Conservation (phyloP, 2,797 vertebrate species). For the Hipposideros larvatus region DNA sequence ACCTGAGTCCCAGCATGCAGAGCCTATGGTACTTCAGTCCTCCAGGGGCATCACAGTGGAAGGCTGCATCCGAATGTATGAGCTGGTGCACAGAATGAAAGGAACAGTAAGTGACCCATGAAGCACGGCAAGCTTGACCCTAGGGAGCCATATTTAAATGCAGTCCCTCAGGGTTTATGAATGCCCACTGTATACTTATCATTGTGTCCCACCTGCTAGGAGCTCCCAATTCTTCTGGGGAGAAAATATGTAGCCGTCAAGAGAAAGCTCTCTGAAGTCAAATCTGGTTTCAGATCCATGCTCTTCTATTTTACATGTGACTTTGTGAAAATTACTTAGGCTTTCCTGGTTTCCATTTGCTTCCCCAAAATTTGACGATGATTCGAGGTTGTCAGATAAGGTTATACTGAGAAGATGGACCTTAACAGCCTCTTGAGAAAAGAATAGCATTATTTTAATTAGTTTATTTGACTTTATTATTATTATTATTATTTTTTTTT, state of each 20-base stretch:
- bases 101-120: slow-evolving; percentile 89
- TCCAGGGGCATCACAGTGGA: slow-evolving; percentile 90
- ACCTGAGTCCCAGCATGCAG: slow-evolving; percentile 63
- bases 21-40: slow-evolving; percentile 84
- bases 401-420: neutral
- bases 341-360: slow-evolving; percentile 22
- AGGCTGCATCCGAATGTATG: slow-evolving; percentile 92
- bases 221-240: neutral
- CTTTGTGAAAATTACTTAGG: neutral
- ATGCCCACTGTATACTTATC: neutral
- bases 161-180: neutral
- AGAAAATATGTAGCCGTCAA: neutral
- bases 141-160: neutral
- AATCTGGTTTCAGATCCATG: neutral
- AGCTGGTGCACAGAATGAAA: slow-evolving; percentile 91
- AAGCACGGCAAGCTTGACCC: neutral
- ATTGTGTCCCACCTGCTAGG: rapidly evolving
- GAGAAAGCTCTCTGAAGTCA: neutral
- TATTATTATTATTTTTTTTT: neutral
- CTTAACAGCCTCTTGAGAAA: neutral
- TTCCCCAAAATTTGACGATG: neutral
- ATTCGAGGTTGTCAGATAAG: neutral
- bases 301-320: neutral
- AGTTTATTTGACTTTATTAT: neutral
- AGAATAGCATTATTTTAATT: neutral